Percentiles rank a stretch among this genome's conserved stretches.
These are phyloP conservation scores for Brachyopa scutellaris DNA, from an alignment of 2,888 invertebrate genomes.

Conservation along the genomic window DNA sequence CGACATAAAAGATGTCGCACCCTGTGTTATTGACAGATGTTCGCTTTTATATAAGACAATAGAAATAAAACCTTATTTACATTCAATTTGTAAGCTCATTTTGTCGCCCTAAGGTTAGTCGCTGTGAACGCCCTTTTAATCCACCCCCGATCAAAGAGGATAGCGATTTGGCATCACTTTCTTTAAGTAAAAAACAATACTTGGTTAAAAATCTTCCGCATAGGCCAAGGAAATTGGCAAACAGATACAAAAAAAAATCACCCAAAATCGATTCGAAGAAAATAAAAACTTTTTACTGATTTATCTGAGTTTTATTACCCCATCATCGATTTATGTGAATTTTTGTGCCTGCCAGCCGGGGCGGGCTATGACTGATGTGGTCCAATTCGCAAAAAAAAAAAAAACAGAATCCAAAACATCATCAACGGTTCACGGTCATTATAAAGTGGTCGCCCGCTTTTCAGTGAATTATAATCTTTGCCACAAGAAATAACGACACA, in stretches of 20 bases:
- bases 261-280: slow-evolving; percentile 31
- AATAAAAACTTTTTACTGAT: slow-evolving; percentile 29
- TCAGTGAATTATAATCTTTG: slow-evolving; percentile 21
- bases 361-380: slow-evolving; percentile 42
- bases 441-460: slow-evolving; percentile 30
- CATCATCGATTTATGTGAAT: slow-evolving; percentile 43
- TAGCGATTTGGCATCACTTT: no score
- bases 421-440: slow-evolving; percentile 42
- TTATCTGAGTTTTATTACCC: slow-evolving; percentile 42
- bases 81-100: no score
- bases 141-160: no score
- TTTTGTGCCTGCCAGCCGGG: background rate
- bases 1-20: no score
- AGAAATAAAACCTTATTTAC: no score
- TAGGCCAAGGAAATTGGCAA: no score
- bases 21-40: no score
- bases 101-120: no score
- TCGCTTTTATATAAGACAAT: no score
- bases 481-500: background rate
- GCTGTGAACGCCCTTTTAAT: no score
- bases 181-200: no score
- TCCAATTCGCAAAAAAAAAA: slow-evolving; percentile 29
- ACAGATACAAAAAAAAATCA: background rate
- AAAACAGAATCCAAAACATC: background rate
- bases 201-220: no score